phyloP scores from a whole-genome alignment of 35 echinoderm and acorn worm species.

The Apostichopus californicus region DNA sequence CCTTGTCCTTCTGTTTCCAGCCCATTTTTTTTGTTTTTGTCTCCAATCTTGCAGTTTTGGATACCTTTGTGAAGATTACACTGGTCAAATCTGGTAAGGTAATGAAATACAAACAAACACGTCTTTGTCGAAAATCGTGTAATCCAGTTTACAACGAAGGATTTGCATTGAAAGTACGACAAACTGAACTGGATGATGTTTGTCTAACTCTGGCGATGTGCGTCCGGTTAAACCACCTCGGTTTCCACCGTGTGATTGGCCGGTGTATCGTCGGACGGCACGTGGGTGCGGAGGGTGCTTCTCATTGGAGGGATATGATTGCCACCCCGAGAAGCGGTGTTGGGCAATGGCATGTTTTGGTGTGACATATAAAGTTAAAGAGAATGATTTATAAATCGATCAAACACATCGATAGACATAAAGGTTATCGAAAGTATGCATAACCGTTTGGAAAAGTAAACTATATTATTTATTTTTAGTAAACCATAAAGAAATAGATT shows the following conservation, averaged over 20 bases:
- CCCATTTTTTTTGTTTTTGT: background rate
- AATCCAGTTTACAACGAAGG: constrained; percentile 81
- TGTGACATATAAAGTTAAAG: background rate
- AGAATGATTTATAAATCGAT: background rate
- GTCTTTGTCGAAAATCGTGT: constrained; percentile 46
- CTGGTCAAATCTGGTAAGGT: constrained; percentile 82
- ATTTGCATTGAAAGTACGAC: constrained; percentile 70
- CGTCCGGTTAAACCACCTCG: constrained; percentile 60
- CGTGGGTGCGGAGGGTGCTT: constrained; percentile 45
- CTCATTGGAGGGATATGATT: constrained; percentile 76
- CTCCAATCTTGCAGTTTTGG: constrained; percentile 44
- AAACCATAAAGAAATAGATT: too few species aligned
- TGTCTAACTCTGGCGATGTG: constrained; percentile 63
- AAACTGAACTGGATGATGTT: constrained; percentile 55
- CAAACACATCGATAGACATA: background rate
- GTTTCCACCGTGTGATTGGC: constrained; percentile 55
- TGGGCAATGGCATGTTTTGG: constrained; percentile 55
- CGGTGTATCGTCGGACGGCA: constrained; percentile 57
- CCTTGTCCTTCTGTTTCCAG: background rate
- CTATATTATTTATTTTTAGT: too few species aligned
- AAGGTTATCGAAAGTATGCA: too few species aligned
- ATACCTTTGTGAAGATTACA: constrained; percentile 80
- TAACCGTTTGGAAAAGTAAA: too few species aligned
- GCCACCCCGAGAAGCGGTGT: constrained; percentile 49
- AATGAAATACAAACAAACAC: constrained; percentile 80